A percentile compares a stretch with the other conserved stretches of the same genome.
phyloP scores from a whole-genome alignment of 92 coral and sea anemone genomes.

The Galaxea fascicularis region DNA sequence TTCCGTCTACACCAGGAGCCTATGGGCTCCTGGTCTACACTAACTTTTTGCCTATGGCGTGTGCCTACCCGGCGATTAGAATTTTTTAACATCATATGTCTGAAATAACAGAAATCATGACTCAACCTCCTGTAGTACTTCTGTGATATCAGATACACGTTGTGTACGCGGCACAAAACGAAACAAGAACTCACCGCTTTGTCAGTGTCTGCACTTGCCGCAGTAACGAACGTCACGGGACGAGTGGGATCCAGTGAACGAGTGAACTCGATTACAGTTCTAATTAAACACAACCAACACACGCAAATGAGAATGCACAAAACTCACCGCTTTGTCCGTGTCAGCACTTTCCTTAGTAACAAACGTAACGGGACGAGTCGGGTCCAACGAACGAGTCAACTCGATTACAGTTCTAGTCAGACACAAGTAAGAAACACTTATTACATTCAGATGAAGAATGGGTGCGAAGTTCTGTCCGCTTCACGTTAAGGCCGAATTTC shows the following conservation, averaged over 20 bases:
- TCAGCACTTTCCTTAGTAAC: slow-evolving; percentile 70
- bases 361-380: slow-evolving; percentile 93
- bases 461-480: too few relatives aligned
- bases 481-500: too few relatives aligned
- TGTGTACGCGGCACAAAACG: too few relatives aligned
- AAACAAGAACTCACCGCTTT: slow-evolving; percentile 75
- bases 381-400: slow-evolving; percentile 77
- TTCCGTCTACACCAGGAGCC: too few relatives aligned
- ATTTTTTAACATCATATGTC: too few relatives aligned
- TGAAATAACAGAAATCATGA: too few relatives aligned
- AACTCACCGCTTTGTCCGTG: slow-evolving; percentile 87
- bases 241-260: slow-evolving; percentile 83
- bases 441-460: neutral
- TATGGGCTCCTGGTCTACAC: too few relatives aligned
- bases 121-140: too few relatives aligned
- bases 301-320: neutral
- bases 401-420: slow-evolving; percentile 78
- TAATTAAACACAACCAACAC: slow-evolving; percentile 17
- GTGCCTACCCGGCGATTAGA: too few relatives aligned
- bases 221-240: slow-evolving; percentile 92
- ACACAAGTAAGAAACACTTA: neutral
- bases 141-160: too few relatives aligned
- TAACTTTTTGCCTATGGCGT: too few relatives aligned
- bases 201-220: slow-evolving; percentile 73
- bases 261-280: slow-evolving; percentile 82